These are phyloP conservation scores for Caenorhabditis zanzibari DNA, from an alignment of 2,888 invertebrate species.

Conservation along the genomic window DNA sequence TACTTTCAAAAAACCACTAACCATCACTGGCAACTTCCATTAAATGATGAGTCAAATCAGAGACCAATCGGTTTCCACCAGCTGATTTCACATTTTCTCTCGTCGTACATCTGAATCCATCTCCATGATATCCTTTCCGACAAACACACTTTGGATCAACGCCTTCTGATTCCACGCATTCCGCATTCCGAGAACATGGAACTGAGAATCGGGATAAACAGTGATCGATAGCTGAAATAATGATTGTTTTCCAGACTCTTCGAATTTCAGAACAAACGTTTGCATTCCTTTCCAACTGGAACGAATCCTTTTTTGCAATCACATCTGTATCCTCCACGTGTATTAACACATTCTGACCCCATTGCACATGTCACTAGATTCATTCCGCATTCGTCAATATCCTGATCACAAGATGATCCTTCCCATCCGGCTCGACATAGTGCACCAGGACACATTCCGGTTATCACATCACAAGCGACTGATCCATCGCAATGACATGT, in stretches of 20 bases:
- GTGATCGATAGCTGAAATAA: slow-evolving; percentile 49
- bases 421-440: slow-evolving; percentile 78
- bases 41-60: slow-evolving; percentile 46
- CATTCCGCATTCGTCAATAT: slow-evolving; percentile 93
- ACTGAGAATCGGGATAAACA: slow-evolving; percentile 73
- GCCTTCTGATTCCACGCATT: slow-evolving; percentile 68
- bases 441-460: slow-evolving; percentile 78
- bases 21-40: slow-evolving; percentile 42
- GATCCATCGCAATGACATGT: slow-evolving; percentile 79
- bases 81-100: slow-evolving; percentile 39
- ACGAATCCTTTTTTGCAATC: slow-evolving; percentile 75
- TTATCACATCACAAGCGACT: slow-evolving; percentile 79
- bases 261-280: slow-evolving; percentile 59
- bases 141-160: slow-evolving; percentile 76
- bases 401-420: slow-evolving; percentile 84
- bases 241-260: no score
- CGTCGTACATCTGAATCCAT: slow-evolving; percentile 72
- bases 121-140: slow-evolving; percentile 76
- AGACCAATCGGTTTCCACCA: slow-evolving; percentile 28
- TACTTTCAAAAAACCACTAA: not conserved
- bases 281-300: slow-evolving; percentile 79
- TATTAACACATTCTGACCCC: slow-evolving; percentile 91
- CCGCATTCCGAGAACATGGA: slow-evolving; percentile 76
- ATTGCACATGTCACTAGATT: slow-evolving; percentile 88
- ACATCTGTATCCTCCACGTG: slow-evolving; percentile 88